Evolutionary conservation across 2,113 vertebrate genomes (phyloP).

Genomic region (Equus przewalskii): DNA sequence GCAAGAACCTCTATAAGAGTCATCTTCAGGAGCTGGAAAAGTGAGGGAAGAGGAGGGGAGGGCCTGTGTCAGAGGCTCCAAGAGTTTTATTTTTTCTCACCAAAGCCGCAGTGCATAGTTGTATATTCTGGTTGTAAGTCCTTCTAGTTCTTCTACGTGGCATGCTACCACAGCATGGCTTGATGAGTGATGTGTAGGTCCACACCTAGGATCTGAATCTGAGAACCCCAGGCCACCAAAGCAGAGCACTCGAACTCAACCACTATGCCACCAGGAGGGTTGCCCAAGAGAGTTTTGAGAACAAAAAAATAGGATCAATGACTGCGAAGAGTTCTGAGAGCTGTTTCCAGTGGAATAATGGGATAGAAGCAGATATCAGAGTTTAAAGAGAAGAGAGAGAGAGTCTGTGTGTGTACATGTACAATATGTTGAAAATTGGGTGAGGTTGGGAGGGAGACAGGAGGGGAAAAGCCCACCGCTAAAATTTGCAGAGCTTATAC

Average conservation of each 20-base stretch:
- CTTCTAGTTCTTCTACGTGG: too few species aligned
- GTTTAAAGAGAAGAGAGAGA: neutral
- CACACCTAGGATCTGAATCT: too few species aligned
- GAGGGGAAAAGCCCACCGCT: too few species aligned
- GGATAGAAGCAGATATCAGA: neutral
- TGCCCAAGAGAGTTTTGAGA: neutral
- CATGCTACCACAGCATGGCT: too few species aligned
- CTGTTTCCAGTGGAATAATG: too few species aligned
- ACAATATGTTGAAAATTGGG: neutral
- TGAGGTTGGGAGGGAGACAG: accelerated
- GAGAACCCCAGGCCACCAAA: too few species aligned
- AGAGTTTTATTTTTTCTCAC: neutral
- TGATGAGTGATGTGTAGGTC: too few species aligned
- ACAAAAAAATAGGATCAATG: neutral
- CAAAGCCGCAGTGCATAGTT: too few species aligned
- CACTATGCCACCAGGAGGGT: too few species aligned
- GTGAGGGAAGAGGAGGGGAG: neutral
- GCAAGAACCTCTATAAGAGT: neutral
- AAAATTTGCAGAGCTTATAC: neutral
- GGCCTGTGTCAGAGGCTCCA: neutral
- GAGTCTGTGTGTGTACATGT: neutral
- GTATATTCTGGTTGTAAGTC: too few species aligned
- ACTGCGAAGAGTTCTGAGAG: neutral
- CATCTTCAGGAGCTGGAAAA: neutral
- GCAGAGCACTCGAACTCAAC: too few species aligned